Evolutionary conservation across 1,140 invertebrate genomes (phyloP).

Genomic region (Acromyrmex charruanus): DNA sequence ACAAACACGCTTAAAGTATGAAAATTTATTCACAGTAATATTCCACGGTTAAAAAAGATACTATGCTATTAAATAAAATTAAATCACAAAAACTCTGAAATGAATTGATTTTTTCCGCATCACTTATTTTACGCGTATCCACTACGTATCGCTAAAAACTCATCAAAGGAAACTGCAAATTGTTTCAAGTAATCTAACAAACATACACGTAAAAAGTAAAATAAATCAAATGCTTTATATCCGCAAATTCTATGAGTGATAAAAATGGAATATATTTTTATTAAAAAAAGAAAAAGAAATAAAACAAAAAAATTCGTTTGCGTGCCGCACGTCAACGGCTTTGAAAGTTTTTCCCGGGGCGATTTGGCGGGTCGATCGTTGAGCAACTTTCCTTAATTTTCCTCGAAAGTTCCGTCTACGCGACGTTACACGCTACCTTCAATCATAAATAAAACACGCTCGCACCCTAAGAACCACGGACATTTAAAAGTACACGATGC

Average conservation of each 20-base stretch:
- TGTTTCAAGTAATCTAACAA: slow-evolving; percentile 35
- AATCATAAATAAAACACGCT: slow-evolving; percentile 40
- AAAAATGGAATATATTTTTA: slow-evolving; percentile 29
- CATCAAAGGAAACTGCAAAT: slow-evolving; percentile 39
- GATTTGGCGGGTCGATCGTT: slow-evolving; percentile 43
- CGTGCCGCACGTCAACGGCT: slow-evolving; percentile 54
- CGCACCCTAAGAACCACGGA: neutral
- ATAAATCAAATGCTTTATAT: slow-evolving; percentile 1
- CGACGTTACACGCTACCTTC: slow-evolving; percentile 40
- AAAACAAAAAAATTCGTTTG: slow-evolving; percentile 35
- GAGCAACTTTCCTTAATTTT: slow-evolving; percentile 58
- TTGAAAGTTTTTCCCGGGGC: slow-evolving; percentile 49
- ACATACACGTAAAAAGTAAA: slow-evolving; percentile 7
- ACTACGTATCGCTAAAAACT: neutral
- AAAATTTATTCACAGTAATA: too few species aligned
- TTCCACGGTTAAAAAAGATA: neutral
- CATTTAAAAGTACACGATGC: slow-evolving; percentile 12
- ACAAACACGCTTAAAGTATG: too few species aligned
- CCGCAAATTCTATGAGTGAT: slow-evolving; percentile 35
- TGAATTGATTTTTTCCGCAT: slow-evolving; percentile 8
- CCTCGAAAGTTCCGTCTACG: slow-evolving; percentile 39
- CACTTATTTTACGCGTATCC: neutral
- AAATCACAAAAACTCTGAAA: neutral
- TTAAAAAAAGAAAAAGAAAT: neutral
- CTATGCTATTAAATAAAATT: neutral